phyloP scores from a whole-genome alignment of 92 coral and sea anemone species.

The Zoanthus solanderi region DNA sequence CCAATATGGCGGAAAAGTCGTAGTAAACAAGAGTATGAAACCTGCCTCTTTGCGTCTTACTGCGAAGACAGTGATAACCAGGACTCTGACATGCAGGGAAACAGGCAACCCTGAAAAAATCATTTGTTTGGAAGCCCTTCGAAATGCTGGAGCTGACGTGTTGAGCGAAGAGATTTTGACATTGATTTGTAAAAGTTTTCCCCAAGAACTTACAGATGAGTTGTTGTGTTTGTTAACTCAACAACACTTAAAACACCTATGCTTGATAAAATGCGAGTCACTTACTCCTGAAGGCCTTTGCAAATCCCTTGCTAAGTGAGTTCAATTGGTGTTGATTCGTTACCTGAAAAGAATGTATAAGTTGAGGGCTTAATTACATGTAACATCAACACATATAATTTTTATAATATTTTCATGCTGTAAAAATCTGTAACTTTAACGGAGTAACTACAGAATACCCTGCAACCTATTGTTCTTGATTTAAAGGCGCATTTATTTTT shows the following conservation, averaged over 20 bases:
- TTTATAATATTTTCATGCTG: too few relatives aligned
- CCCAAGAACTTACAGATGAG: slow-evolving; percentile 75
- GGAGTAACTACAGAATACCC: too few relatives aligned
- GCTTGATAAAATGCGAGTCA: slow-evolving; percentile 63
- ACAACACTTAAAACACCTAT: slow-evolving; percentile 70
- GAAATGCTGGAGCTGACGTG: slow-evolving; percentile 58
- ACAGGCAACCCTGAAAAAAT: slow-evolving; percentile 54
- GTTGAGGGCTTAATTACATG: too few relatives aligned
- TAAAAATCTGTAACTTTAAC: too few relatives aligned
- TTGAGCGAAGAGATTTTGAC: slow-evolving; percentile 74
- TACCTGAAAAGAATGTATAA: neutral
- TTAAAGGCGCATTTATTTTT: too few relatives aligned
- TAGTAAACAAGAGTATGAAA: slow-evolving; percentile 48
- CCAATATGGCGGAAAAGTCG: slow-evolving; percentile 14
- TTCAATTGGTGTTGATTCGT: neutral
- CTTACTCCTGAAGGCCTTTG: slow-evolving; percentile 75
- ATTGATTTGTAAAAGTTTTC: slow-evolving; percentile 64
- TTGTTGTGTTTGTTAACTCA: slow-evolving; percentile 70
- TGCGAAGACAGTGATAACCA: slow-evolving; percentile 64
- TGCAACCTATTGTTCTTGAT: too few relatives aligned
- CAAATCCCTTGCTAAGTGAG: slow-evolving; percentile 62
- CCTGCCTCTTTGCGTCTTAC: slow-evolving; percentile 68
- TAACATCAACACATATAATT: too few relatives aligned
- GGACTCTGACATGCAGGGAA: slow-evolving; percentile 66
- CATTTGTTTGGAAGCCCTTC: slow-evolving; percentile 61